These are phyloP conservation scores for Anser brachyrhynchus DNA, from an alignment of 2,113 vertebrate genomes.

Conservation along the genomic window DNA sequence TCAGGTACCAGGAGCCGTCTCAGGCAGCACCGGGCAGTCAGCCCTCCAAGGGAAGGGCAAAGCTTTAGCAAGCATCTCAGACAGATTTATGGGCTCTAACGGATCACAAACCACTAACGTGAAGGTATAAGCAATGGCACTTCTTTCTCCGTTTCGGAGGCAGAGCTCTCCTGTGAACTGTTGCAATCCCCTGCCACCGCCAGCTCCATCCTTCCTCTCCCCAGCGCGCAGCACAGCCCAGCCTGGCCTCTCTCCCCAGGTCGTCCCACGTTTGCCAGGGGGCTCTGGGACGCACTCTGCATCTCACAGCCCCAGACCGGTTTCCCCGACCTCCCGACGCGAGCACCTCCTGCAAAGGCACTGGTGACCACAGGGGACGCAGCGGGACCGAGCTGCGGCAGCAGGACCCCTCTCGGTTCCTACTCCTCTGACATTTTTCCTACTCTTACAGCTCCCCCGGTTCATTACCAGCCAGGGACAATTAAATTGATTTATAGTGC, in stretches of 20 bases:
- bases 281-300: neutral
- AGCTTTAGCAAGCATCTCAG: neutral
- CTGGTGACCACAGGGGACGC: neutral
- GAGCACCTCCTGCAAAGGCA: neutral
- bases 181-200: neutral
- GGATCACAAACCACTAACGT: neutral
- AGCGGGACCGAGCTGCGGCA: neutral
- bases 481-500: neutral
- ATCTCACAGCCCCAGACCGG: neutral
- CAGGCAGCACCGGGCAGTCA: neutral
- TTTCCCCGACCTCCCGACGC: neutral
- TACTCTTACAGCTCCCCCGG: neutral
- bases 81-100: neutral
- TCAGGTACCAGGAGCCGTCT: neutral
- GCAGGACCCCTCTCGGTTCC: neutral
- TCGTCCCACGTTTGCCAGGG: neutral
- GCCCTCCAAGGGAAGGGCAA: neutral
- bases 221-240: fast-evolving
- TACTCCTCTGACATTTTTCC: neutral
- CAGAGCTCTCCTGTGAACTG: neutral
- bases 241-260: neutral
- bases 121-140: neutral
- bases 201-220: fast-evolving
- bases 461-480: neutral
- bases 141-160: neutral